Conservation (phyloP, 2,113 vertebrate genomes). For the Orthochromis malagaraziensis region DNA sequence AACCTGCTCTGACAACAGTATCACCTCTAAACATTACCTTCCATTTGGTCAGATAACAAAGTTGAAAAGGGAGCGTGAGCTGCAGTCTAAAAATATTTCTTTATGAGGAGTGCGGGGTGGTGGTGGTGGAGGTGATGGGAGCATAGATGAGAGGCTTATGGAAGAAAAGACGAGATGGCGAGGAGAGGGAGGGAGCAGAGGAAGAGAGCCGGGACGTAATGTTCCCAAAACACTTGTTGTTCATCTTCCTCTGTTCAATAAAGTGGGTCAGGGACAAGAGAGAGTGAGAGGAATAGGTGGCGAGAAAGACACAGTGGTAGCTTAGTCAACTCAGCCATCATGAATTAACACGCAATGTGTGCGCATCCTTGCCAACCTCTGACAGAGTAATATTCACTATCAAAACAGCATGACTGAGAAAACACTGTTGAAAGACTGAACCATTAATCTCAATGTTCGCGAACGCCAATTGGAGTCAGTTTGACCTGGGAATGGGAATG, state of each 20-base stretch:
- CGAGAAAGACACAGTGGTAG: not conserved
- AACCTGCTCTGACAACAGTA: not conserved
- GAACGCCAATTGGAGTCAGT: not conserved
- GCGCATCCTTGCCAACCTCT: not conserved
- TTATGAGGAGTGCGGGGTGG: not conserved
- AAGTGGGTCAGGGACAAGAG: conserved; percentile 2
- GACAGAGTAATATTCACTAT: conserved; percentile 6
- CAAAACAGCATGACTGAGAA: conserved; percentile 1
- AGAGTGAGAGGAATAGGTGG: not conserved
- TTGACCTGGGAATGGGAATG: not conserved
- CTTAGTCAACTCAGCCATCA: not conserved
- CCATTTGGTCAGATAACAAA: not conserved
- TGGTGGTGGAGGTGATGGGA: not conserved
- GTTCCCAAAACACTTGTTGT: conserved; percentile 58
- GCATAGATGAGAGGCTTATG: not conserved
- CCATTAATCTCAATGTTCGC: conserved; percentile 10
- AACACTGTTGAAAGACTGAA: not conserved
- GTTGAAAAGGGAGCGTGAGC: not conserved
- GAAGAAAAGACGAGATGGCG: not conserved
- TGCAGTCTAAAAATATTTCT: not conserved
- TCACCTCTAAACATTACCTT: not conserved
- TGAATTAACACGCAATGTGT: not conserved
- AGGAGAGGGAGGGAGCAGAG: not conserved
- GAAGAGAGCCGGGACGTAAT: conserved; percentile 11
- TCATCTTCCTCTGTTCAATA: conserved; percentile 26